Percentiles rank a stretch among this genome's conserved stretches.
phyloP scores from a whole-genome alignment of 1,140 invertebrate species.

The Sipha flava region DNA sequence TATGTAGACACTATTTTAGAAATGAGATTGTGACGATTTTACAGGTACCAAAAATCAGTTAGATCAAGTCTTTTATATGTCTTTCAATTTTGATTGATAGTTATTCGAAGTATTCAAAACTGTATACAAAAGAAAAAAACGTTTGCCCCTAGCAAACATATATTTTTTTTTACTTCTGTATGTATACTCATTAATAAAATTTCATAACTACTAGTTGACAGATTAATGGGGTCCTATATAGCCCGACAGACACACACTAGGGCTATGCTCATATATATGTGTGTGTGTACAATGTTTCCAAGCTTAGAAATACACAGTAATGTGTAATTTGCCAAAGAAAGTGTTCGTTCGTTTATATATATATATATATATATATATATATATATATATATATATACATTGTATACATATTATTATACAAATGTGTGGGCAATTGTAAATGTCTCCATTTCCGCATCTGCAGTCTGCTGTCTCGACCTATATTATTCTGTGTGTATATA shows the following conservation, averaged over 20 bases:
- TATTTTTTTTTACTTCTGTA: neutral
- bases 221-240: constrained; percentile 2
- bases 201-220: constrained; percentile 23
- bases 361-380: no score
- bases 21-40: neutral
- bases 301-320: neutral
- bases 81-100: neutral
- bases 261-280: no score
- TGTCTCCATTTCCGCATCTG: constrained; percentile 18
- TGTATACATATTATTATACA: neutral
- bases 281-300: neutral
- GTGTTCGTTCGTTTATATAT: neutral
- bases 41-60: neutral
- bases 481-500: neutral
- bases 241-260: no score
- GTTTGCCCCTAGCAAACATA: neutral
- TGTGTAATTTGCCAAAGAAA: constrained; percentile 25
- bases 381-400: no score
- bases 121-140: neutral
- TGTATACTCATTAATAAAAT: constrained; percentile 5
- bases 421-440: constrained; percentile 30
- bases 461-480: neutral
- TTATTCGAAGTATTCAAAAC: neutral
- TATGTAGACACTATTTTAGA: neutral
- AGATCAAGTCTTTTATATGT: neutral